Percentiles rank a stretch among this genome's conserved stretches.
Evolutionary conservation across 2,113 vertebrate species (phyloP).

Genomic region (Tylochromis polylepis): DNA sequence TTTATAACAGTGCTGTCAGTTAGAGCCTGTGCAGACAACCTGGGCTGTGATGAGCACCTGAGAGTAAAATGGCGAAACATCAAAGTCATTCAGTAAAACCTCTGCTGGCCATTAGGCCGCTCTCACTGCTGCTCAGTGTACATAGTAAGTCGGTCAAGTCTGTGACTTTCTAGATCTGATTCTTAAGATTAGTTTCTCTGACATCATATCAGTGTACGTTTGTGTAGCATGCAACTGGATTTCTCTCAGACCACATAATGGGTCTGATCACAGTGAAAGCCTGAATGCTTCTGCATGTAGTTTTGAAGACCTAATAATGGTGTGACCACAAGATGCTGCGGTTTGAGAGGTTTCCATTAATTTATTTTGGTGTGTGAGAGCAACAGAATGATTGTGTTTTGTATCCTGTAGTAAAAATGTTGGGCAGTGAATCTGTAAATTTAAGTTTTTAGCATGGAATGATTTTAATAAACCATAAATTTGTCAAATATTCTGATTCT

Average conservation of each 20-base stretch:
- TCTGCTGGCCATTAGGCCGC: not conserved
- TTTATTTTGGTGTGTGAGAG: not conserved
- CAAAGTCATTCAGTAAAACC: not conserved
- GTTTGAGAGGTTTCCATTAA: not conserved
- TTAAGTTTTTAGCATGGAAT: not conserved
- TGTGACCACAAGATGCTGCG: conserved; percentile 3
- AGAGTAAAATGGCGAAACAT: not conserved
- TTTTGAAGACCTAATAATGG: conserved; percentile 1
- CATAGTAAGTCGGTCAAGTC: not conserved
- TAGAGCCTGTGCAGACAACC: not conserved
- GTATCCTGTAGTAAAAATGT: not conserved
- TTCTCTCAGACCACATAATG: not conserved
- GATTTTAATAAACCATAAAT: not conserved
- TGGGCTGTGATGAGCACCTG: not conserved
- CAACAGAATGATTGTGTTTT: not conserved
- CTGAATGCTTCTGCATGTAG: not conserved
- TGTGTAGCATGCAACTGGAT: not conserved
- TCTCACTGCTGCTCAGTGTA: not conserved
- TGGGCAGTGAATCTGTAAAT: not conserved
- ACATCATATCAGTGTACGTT: not conserved
- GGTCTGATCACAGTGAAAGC: not conserved
- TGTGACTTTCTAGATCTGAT: not conserved
- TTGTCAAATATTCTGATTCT: not conserved
- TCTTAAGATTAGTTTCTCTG: not conserved
- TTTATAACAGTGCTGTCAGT: not conserved